These are phyloP conservation scores for Pantelozetes paolii DNA, from an alignment of 2,888 invertebrate genomes.

Conservation along the genomic window DNA sequence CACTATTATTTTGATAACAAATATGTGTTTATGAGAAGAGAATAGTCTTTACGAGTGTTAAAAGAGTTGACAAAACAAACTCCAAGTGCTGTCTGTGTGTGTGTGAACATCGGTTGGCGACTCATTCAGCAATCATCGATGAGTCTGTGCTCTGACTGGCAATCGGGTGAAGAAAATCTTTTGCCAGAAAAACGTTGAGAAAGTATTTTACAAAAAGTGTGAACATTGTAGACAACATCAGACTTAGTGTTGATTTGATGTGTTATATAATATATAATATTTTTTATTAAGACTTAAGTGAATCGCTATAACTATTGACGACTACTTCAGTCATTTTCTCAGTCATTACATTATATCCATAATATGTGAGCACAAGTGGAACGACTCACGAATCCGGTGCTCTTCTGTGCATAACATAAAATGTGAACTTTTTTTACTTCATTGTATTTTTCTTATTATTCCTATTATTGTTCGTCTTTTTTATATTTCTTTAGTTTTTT, in stretches of 20 bases:
- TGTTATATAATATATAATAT: background rate
- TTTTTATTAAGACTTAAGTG: background rate
- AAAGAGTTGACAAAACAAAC: no score
- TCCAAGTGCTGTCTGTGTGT: no score
- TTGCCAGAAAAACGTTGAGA: no score
- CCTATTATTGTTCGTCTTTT: slow-evolving; percentile 1
- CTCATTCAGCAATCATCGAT: no score
- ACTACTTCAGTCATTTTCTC: background rate
- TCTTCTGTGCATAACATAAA: slow-evolving; percentile 23
- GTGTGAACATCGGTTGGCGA: no score
- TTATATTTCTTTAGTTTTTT: background rate
- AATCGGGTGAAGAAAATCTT: no score
- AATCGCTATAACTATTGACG: background rate
- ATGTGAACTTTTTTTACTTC: slow-evolving; percentile 13
- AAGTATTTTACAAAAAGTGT: background rate
- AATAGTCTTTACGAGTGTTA: background rate
- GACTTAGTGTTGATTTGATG: background rate
- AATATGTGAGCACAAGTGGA: background rate
- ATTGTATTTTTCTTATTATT: background rate
- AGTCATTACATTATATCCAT: background rate
- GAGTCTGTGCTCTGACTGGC: no score
- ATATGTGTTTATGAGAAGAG: background rate
- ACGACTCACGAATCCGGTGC: slow-evolving; percentile 16
- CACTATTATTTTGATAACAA: background rate
- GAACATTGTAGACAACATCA: no score